Base-by-base conservation (phyloP, 2,113 vertebrate species). In the Triplophysa tibetana region DNA sequence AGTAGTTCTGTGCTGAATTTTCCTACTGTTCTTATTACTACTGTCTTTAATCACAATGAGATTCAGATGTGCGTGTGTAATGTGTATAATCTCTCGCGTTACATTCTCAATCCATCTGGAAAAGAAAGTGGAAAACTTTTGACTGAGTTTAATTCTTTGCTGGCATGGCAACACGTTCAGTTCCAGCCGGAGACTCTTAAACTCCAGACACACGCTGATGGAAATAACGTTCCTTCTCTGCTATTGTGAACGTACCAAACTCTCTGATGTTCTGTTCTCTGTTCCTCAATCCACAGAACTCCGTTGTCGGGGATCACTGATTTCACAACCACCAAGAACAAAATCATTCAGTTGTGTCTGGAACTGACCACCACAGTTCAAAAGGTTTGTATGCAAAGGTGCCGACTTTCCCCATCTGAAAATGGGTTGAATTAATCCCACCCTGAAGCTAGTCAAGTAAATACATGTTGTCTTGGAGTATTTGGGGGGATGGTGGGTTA, bases 331-430 rank as follows among this genome's bases (percentile, higher is more conserved):
- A 97, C 95, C 66, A 99, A 98, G 94, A 99, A 98, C 91, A 97
- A 97, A 91, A 97, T 99, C 88, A 98, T 99, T 88, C 97, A 98
- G 82, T 94, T 98, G 70, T 99, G 98, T 88, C 90, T 99, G 91
- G 96, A 98, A 85, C 92, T 99, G 86, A 99, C 98, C 69, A 98
- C 97, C 67, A 95, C 95, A 62, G 98, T 99, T 88, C 98, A 99
- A 88, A 96, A 99, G 98, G 98, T 99, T 86, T 91, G 95, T 84
- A 38, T 38, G 33, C 1, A 19, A n/a, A 19, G 2, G 17, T 19
- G 52, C 5, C 6, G 17, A 56, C 14, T 1, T 17, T 56, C 52
- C 17, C 16, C 52, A 2, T 19, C 52, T 56, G 16, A 56, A 19
- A 56, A 7, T 56, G 52, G 21, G 1, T 2, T 69, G 48, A 54